phyloP scores from a whole-genome alignment of 2,797 vertebrate genomes.

The Microchirus variegatus region DNA sequence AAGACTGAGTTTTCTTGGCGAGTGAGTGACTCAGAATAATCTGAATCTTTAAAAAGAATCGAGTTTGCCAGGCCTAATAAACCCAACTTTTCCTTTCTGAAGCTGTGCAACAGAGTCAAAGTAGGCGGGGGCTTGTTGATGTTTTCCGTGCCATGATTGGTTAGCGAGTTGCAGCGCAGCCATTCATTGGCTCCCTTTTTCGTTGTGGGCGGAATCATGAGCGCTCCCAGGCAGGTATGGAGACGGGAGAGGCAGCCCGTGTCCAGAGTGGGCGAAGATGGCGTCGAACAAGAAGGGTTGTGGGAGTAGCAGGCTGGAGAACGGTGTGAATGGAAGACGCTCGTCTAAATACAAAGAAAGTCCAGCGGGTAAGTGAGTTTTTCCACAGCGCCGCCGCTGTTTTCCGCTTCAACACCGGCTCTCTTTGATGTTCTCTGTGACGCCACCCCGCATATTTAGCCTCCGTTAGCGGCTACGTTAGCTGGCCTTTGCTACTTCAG shows the following conservation, averaged over 20 bases:
- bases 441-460: constrained; percentile 26
- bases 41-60: too few relatives aligned
- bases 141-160: constrained; percentile 55
- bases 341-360: constrained; percentile 78
- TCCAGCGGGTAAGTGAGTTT: constrained; percentile 71
- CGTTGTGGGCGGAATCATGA: constrained; percentile 43
- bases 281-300: constrained; percentile 77
- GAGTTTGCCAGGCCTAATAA: too few relatives aligned
- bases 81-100: neutral
- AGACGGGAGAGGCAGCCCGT: constrained; percentile 52
- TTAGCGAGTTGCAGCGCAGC: neutral
- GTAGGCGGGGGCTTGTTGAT: neutral
- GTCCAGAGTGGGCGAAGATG: constrained; percentile 76
- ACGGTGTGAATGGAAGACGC: constrained; percentile 76
- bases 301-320: constrained; percentile 69
- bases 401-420: constrained; percentile 1
- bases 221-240: constrained; percentile 49
- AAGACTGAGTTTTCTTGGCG: too few relatives aligned
- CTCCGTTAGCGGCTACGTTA: constrained; percentile 51
- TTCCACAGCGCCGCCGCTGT: neutral
- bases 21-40: too few relatives aligned
- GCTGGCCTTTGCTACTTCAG: constrained; percentile 17
- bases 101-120: constrained; percentile 12
- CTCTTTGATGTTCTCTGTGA: neutral
- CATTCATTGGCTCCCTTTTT: constrained; percentile 50